Evolutionary conservation across 2,888 invertebrate genomes (phyloP), one percentile per base, ranked within the genome.

Genomic region (Acanthopleura granulata): DNA sequence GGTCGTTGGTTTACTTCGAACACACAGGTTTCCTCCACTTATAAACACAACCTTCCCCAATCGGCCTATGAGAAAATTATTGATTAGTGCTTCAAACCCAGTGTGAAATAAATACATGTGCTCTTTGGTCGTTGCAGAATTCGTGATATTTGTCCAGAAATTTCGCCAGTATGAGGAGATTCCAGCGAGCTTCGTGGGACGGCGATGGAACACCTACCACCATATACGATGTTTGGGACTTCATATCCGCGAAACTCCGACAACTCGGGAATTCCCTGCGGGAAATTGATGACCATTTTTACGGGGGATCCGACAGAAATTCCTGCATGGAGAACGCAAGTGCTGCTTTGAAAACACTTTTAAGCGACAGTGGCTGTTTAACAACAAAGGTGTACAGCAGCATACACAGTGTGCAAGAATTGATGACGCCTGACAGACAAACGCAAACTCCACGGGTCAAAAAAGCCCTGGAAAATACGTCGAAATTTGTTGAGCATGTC

Each of bases 161-260:
- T 22, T n/a, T 22, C 18, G 57, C n/a, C 57, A 57, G 18, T 6
- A 57, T 57, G 57, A 57, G 18, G 22, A 18, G 57, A 57, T n/a
- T 22, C n/a, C 18, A 22, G 18, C 57, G 57, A n/a, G 3, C 12
- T 18, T n/a, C n/a, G n/a, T 57, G 57, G 57, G 57, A 57, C 22
- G 57, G 57, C 3, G 57, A n/a, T 6, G 22, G 57, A 12, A 18
- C 57, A 4, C n/a, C 22, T 22, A 57, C 6, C 6, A 57, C n/a
- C 12, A 57, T 57, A n/a, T 57, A 57, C 57, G 57, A 57, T 57
- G 57, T 57, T 6, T 57, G 57, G 57, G 57, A 18, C 57, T 57
- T 57, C 57, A 18, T 57, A 22, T 57, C 57, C 22, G 1, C 57
- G 1, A 57, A 57, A 57, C 57, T 57, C n/a, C 18, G 57, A 1